Conservation (phyloP, 1,140 invertebrate species). For the Neotoxoptera formosana region DNA sequence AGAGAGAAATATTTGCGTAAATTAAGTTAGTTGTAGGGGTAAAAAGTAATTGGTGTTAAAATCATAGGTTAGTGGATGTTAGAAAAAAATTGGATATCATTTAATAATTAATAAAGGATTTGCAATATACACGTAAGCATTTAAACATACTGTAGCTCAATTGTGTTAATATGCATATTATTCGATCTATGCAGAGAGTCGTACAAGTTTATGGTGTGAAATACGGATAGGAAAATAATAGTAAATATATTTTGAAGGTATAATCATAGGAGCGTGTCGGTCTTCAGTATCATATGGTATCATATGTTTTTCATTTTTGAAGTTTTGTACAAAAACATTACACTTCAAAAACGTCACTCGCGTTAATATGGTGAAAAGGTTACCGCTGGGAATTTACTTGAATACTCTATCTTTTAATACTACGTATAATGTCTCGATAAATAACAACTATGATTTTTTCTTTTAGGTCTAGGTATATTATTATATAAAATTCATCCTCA, state of each 20-base stretch:
- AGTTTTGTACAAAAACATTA: not conserved
- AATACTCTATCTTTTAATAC: not conserved
- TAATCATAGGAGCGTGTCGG: not conserved
- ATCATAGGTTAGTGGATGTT: not conserved
- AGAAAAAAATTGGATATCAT: not conserved
- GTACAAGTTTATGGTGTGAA: not conserved
- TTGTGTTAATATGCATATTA: not conserved
- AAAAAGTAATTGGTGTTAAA: not conserved
- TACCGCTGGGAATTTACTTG: not conserved
- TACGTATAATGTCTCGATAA: not conserved
- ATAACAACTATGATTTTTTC: constrained; percentile 2
- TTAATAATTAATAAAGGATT: constrained; percentile 9
- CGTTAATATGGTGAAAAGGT: not conserved
- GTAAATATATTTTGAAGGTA: not conserved
- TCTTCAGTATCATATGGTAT: not conserved
- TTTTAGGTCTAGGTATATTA: constrained; percentile 43
- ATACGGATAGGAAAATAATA: not conserved
- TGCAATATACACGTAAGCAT: not conserved
- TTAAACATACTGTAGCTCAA: not conserved
- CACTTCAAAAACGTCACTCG: not conserved
- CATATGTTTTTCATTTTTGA: not conserved
- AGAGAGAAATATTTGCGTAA: not conserved
- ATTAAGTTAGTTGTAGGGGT: not conserved
- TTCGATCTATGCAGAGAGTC: not conserved
- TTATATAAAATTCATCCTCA: constrained; percentile 31